These are phyloP conservation scores for Anthopleura sola DNA, from an alignment of 64 coral and sea anemone genomes.

Conservation along the genomic window DNA sequence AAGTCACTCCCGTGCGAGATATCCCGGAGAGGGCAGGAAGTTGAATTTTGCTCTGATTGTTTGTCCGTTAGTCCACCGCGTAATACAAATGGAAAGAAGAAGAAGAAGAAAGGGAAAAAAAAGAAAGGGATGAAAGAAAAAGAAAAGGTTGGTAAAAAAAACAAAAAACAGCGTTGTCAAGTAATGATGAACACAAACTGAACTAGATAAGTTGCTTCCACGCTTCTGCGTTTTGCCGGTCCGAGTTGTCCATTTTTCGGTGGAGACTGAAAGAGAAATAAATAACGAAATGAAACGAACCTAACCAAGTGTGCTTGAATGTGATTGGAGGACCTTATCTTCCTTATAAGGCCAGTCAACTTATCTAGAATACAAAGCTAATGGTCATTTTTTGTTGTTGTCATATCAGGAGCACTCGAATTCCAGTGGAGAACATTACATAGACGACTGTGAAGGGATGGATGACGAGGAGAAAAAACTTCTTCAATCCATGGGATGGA, in stretches of 20 bases:
- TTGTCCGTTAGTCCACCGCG: slow-evolving; percentile 28
- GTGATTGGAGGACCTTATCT: neutral
- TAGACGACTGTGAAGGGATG: slow-evolving; percentile 38
- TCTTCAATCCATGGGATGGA: slow-evolving; percentile 80
- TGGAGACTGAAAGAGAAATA: too few species aligned
- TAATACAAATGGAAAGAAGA: slow-evolving; percentile 11
- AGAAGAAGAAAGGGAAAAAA: slow-evolving; percentile 38
- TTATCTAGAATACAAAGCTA: neutral
- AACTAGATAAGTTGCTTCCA: too few species aligned
- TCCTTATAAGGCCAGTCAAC: neutral
- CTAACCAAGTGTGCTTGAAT: too few species aligned
- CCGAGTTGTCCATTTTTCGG: too few species aligned
- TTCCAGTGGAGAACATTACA: slow-evolving; percentile 21
- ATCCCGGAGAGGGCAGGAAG: slow-evolving; percentile 12
- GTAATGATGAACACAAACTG: too few species aligned
- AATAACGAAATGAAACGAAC: too few species aligned
- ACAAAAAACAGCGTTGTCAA: neutral
- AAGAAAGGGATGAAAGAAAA: slow-evolving; percentile 26
- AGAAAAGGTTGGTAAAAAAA: neutral
- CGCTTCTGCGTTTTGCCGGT: too few species aligned
- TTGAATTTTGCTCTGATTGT: slow-evolving; percentile 32
- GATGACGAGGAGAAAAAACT: slow-evolving; percentile 89
- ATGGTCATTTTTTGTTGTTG: neutral
- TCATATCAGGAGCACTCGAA: neutral
- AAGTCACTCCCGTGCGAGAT: slow-evolving; percentile 13